Base-by-base conservation (phyloP, 2,888 invertebrate genomes). In the Drosophila cracens region DNA sequence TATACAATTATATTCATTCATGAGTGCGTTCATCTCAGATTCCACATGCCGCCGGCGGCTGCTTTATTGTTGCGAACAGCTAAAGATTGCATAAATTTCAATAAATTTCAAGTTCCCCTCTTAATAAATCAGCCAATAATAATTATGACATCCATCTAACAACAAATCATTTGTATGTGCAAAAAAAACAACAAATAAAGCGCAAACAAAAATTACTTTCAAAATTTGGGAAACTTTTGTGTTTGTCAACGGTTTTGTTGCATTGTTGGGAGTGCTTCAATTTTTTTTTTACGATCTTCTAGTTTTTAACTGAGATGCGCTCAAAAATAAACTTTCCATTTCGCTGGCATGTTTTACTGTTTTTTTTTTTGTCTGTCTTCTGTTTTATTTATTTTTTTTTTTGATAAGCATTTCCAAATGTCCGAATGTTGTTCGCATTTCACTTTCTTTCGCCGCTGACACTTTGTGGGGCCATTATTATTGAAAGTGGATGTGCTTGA, bases 401-500 rank as follows among this genome's bases (percentile, higher is more conserved):
- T 66, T 77, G 87, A 85, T 87, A 84, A 84, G 65, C 82, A 74
- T 74, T 73, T 76, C 69, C 68, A 81, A 76, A 77, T 79, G 74
- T 49, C 73, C 65, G 77, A 77, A 73, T 77, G 78, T 49, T 71
- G 80, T 72, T 56, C 77, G 70, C 87, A 87, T 87, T 89, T 84
- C 89, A 85, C 84, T 85, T 85, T 89, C 90, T 85, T 84, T 84
- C 81, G 54, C 18, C 40, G 54, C 59, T 58, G 70, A 69, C 68
- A 70, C 54, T 81, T 72, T 76, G 82, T 70, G 82, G 61, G 57
- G 54, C 63, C 66, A 83, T 89, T 89, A 74, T 81, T 84, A 87
- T 87, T 82, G 87, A 84, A 84, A 84, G 82, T 85, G 79, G 71
- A 70, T 81, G 75, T 84, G 74, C 76, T 79, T 70, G 77, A 77